These are phyloP conservation scores for Trigoniulus corallinus DNA, from an alignment of 1,140 invertebrate genomes.

Conservation along the genomic window DNA sequence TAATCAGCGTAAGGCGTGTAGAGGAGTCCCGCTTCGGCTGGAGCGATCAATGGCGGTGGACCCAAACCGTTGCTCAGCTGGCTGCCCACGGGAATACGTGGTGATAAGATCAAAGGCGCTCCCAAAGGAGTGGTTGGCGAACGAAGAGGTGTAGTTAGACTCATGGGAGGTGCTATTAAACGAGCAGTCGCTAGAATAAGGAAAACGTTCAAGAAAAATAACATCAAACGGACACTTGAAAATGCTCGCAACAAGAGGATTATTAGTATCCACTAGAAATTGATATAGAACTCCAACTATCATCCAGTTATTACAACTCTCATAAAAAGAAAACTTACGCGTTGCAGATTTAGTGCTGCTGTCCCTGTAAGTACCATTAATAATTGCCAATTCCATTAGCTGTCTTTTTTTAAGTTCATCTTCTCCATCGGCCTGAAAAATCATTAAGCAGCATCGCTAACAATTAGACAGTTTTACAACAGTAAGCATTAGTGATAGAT, in stretches of 20 bases:
- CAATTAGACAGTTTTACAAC: no score
- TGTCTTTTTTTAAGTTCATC: slow-evolving; percentile 99
- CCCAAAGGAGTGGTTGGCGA: slow-evolving; percentile 40
- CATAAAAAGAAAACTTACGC: slow-evolving; percentile 6
- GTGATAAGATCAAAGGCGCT: slow-evolving; percentile 71
- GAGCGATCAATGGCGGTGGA: slow-evolving; percentile 45
- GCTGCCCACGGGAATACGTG: slow-evolving; percentile 50
- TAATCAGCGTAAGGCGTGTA: slow-evolving; percentile 67
- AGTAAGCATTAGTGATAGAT: no score
- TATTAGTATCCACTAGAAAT: not conserved
- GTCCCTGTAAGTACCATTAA: slow-evolving; percentile 98
- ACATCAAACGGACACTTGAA: not conserved
- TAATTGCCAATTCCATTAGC: slow-evolving; percentile 98
- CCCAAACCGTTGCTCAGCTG: slow-evolving; percentile 51
- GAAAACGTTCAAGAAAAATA: not conserved
- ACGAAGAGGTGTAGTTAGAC: slow-evolving; percentile 40
- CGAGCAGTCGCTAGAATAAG: slow-evolving; percentile 51
- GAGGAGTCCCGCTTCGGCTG: slow-evolving; percentile 47
- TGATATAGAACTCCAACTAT: slow-evolving; percentile 2
- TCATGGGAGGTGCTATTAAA: slow-evolving; percentile 42
- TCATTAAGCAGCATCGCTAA: not conserved
- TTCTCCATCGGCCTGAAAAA: slow-evolving; percentile 94
- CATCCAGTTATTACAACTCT: not conserved
- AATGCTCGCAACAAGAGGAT: not conserved
- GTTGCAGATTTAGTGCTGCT: slow-evolving; percentile 51